Evolutionary conservation across 2,888 invertebrate genomes (phyloP).

Genomic region (Seira ritae): DNA sequence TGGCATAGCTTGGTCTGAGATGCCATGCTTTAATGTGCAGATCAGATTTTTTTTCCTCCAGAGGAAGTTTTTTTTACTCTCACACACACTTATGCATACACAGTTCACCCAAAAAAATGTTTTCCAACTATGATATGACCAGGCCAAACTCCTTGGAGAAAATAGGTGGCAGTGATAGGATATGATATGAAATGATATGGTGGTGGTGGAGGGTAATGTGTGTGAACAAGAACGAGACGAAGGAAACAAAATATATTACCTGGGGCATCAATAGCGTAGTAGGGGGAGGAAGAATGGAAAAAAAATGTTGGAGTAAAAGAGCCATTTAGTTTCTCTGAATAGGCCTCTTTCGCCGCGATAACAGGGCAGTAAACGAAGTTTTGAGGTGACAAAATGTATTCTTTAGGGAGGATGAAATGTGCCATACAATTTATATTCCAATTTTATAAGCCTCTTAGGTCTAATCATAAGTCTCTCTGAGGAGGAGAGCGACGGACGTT

Average conservation of each 20-base stretch:
- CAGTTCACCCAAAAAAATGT: no score
- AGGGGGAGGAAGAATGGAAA: neutral
- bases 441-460: constrained; percentile 63
- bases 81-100: no score
- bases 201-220: neutral
- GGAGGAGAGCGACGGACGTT: constrained; percentile 21
- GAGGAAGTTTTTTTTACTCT: no score
- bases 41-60: neutral
- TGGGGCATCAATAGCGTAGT: constrained; percentile 25
- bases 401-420: constrained; percentile 55
- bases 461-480: constrained; percentile 53
- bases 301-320: neutral
- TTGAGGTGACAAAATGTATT: constrained; percentile 54
- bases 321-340: constrained; percentile 17
- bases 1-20: neutral
- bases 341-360: constrained; percentile 32
- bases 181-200: no score
- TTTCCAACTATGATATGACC: no score
- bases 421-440: constrained; percentile 63
- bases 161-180: no score
- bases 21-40: neutral
- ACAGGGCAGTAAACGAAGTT: constrained; percentile 44
- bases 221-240: constrained; percentile 14
- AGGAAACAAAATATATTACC: constrained; percentile 30
- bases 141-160: no score